Evolutionary conservation across 2,113 vertebrate genomes (phyloP), one percentile per base, ranked within the genome.

Genomic region (Regulus satrapa): DNA sequence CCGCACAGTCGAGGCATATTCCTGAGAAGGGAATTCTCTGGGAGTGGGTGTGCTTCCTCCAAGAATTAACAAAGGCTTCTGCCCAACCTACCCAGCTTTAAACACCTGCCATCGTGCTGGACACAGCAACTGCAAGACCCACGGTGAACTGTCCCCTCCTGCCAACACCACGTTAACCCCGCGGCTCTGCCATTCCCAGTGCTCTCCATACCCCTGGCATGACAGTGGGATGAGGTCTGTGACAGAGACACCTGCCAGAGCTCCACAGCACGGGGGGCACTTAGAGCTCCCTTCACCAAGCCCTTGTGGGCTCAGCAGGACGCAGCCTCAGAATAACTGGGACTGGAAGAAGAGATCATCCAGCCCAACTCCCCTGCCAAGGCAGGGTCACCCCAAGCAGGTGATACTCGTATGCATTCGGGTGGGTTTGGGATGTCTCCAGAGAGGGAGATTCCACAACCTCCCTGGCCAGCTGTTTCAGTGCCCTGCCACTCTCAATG

Each of bases 1-100:
- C 82, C 99, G 98, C 32, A 99, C 99, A 9, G 98, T 98, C 40
- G 98, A 98, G 28, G 99, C 99, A 25, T 99, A 98, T 95, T 99
- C 99, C 99, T 99, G 97, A 79, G 62, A 88, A 88, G 56, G 40
- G 63, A 86, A 68, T 20, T 31, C 1, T 5, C 66, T 58, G 93
- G 66, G 61, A 41, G 24, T 1, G 10, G 9, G 3, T 64, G 51
- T 14, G 52, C 54, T 77, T 71, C 55, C 78, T 36, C 51, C 2
- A 7, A 63, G 32, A 88, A 69, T 7, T 62, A 62, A 36, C 6
- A 3, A 56, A 83, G 38, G 75, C 18, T 63, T 92, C 84, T 69
- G 51, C 91, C 78, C 79, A 85, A 29, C 28, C 46, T 14, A 59
- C 55, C 40, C 68, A 89, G 78, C 64, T 38, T 81, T 62, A 55